Evolutionary conservation across 1,140 invertebrate species (phyloP).

Genomic region (Plodia interpunctella): DNA sequence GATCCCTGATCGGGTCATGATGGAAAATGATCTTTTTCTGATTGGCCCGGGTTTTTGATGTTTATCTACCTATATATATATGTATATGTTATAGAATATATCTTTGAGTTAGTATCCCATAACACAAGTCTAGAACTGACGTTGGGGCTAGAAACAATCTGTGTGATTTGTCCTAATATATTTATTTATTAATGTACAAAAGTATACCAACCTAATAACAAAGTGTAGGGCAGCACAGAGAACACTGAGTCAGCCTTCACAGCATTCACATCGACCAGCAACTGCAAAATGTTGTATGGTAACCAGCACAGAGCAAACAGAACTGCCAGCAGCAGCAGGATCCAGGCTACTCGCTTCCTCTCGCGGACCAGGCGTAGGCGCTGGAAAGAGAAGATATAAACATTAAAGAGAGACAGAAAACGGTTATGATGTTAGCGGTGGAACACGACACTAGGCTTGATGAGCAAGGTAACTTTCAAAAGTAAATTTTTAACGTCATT

Average conservation of each 20-base stretch:
- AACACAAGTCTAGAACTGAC: too few species aligned
- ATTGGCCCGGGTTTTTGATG: too few species aligned
- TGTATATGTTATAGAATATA: too few species aligned
- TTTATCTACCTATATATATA: too few species aligned
- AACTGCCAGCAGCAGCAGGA: conserved; percentile 84
- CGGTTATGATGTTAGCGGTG: background rate
- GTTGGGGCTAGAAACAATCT: background rate
- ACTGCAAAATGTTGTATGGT: conserved; percentile 84
- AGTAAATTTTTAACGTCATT: too few species aligned
- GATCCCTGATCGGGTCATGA: too few species aligned
- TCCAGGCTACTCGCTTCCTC: conserved; percentile 84
- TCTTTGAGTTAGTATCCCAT: too few species aligned
- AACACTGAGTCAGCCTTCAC: conserved; percentile 51
- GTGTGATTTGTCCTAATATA: background rate
- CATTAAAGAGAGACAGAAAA: conserved; percentile 11
- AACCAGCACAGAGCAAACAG: conserved; percentile 88
- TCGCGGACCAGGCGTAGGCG: conserved; percentile 81
- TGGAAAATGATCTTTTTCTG: too few species aligned
- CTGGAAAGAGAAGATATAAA: conserved; percentile 61
- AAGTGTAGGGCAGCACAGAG: conserved; percentile 68
- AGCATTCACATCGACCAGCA: conserved; percentile 80
- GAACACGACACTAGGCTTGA: too few species aligned
- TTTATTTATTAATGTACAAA: background rate
- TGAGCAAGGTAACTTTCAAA: too few species aligned
- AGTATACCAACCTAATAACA: conserved; percentile 68